A percentile compares a stretch with the other conserved stretches of the same genome.
Conservation (phyloP, 2,797 vertebrate genomes). For the Clarias pachynema region DNA sequence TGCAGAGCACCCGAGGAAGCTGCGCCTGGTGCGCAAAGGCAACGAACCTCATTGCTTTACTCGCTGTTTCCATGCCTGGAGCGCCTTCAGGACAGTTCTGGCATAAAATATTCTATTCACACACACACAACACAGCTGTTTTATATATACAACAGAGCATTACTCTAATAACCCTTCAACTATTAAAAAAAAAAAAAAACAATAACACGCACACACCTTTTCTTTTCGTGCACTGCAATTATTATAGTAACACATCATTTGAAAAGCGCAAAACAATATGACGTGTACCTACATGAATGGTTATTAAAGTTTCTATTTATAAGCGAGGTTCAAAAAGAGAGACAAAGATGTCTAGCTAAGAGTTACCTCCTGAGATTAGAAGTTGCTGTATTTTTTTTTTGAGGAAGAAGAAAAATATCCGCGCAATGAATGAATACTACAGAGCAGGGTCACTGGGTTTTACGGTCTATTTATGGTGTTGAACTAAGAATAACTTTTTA, state of each 20-base stretch:
- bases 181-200: conserved; percentile 16
- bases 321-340: conserved; percentile 33
- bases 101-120: conserved; percentile 67
- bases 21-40: conserved; percentile 94
- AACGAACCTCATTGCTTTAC: conserved; percentile 93
- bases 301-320: conserved; percentile 52
- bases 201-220: conserved; percentile 22
- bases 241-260: conserved; percentile 48
- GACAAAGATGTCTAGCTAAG: conserved; percentile 24
- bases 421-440: conserved; percentile 11
- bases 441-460: not conserved
- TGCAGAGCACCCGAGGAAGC: conserved; percentile 79
- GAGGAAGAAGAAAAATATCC: conserved; percentile 19
- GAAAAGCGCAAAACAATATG: conserved; percentile 18
- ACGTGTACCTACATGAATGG: conserved; percentile 36
- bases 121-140: conserved; percentile 5
- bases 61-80: conserved; percentile 97
- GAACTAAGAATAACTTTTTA: not conserved
- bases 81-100: conserved; percentile 84
- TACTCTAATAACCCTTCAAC: conserved; percentile 25
- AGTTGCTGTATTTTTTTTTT: conserved; percentile 30
- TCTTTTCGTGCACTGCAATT: conserved; percentile 42
- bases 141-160: conserved; percentile 25
- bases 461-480: not conserved
- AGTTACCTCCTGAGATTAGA: conserved; percentile 11